Evolutionary conservation across 1,140 invertebrate species (phyloP), one percentile per base, ranked within the genome.

Genomic region (Scylla paramamosain): DNA sequence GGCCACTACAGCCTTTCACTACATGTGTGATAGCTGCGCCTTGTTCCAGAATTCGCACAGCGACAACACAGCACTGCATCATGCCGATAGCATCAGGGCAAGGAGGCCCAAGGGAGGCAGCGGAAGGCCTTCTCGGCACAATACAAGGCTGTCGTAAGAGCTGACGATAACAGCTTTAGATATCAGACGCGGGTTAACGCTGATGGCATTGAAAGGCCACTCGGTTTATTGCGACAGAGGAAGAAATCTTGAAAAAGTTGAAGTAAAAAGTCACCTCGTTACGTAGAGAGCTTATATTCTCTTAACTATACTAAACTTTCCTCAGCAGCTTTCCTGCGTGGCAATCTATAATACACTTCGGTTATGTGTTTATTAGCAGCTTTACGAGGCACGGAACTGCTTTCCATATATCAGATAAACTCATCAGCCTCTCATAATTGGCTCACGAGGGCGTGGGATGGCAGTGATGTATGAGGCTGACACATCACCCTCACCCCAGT

Each of bases 101-200:
- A 77, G 67, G 67, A 77, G 67, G 67, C 67, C 67, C 67, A n/a
- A 77, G 67, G 67, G 67, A 77, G 67, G 67, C 12, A n/a, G 20
- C 20, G 20, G 67, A 77, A n/a, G 52, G 52, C 52, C 67, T 77
- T 25, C 67, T 77, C n/a, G 67, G 67, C 25, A n/a, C 67, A 77
- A 77, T 77, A 77, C 67, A 77, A n/a, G 67, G 12, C n/a, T 20
- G 67, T 77, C 67, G 67, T 77, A 77, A 77, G 67, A n/a, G 67
- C 67, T 77, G 67, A 77, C 67, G 67, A 77, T 77, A 77, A 77
- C 25, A 77, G 67, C n/a, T 77, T 77, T 77, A 77, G 67, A 77
- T 77, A 77, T 77, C 67, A 77, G 6, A n/a, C 67, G n/a, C 67
- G 6, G 20, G 67, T 77, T 77, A 77, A 77, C 67, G 67, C 20